phyloP scores from a whole-genome alignment of 53 echinoderm and acorn worm genomes.

The Zoroaster sp. region DNA sequence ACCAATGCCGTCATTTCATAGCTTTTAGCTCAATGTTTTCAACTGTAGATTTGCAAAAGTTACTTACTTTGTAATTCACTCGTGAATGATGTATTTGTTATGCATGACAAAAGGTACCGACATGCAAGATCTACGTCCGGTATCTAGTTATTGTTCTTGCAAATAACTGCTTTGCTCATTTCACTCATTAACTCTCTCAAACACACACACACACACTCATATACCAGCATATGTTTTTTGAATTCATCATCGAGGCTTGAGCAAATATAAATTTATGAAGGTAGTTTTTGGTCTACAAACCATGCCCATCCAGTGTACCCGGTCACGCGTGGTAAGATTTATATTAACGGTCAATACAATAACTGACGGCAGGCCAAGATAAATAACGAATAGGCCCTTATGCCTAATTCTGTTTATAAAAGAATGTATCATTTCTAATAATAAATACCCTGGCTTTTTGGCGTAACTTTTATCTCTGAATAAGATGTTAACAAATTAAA shows the following conservation, averaged over 20 bases:
- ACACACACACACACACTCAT: no score
- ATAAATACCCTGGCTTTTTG: no score
- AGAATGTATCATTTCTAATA: neutral
- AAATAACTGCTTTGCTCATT: neutral
- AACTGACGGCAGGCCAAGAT: neutral
- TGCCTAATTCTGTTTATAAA: neutral
- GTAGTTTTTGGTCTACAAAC: neutral
- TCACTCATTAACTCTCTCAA: neutral
- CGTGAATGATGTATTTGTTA: no score
- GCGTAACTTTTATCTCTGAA: no score
- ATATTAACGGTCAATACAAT: neutral
- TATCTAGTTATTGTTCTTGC: neutral
- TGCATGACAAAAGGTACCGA: neutral
- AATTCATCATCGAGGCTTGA: neutral
- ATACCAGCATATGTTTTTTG: slow-evolving; percentile 35
- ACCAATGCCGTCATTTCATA: no score
- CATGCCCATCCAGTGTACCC: slow-evolving; percentile 16
- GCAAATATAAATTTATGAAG: slow-evolving; percentile 22
- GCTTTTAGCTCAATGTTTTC: no score
- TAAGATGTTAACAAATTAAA: no score
- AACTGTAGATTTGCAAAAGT: no score
- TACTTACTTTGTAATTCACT: no score
- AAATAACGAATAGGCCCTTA: neutral
- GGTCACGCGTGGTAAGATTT: slow-evolving; percentile 9
- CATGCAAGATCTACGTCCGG: neutral